Base-by-base conservation (phyloP, 2,113 vertebrate genomes). In the Thinocorus orbignyianus region DNA sequence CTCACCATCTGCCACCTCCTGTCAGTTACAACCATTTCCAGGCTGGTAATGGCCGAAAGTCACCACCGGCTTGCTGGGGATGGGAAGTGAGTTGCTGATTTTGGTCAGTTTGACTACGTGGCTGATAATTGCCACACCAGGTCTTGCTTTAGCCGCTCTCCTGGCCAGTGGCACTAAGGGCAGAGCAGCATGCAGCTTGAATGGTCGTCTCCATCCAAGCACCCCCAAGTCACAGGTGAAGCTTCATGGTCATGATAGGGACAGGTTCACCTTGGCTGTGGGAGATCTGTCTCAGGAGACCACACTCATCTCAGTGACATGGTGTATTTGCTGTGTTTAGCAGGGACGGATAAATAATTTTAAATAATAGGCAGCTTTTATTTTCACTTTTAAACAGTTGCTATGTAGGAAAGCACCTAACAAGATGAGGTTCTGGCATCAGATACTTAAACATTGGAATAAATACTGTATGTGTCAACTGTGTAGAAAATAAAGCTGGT, bases 1-100 rank as follows among this genome's bases (percentile, higher is more conserved):
- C 7, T 20, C n/a, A 2, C 24, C 2, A 0, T 7, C 51, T 0
- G 2, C 51, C 1, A 3, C 30, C 10, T 57, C 37, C 10, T 16
- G 49, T 13, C 33, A 6, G 46, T 18, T n/a, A 6, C 25, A 13
- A 46, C 41, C 1, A 2, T 31, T 74, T 8, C 20, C 26, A 4
- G 48, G 19, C 61, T 26, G 49, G 65, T 23, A 17, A 6, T 7
- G 37, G 66, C 51, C 11, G 42, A 12, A 17, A 20, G 15, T 10
- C 14, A 5, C 30, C 2, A 26, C 39, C 1, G 7, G 8, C 46
- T 23, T 11, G 46, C 33, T 46, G 46, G 28, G 5, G n/a, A 37
- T 23, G 48, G 10, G 39, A 14, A 24, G 33, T 2, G 4, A 23
- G 42, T 20, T 25, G 37, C 16, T 19, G 30, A 6, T 41, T n/a